Evolutionary conservation across 1,140 invertebrate species (phyloP), one percentile per base, ranked within the genome.

Genomic region (Muscidifurax raptorellus): DNA sequence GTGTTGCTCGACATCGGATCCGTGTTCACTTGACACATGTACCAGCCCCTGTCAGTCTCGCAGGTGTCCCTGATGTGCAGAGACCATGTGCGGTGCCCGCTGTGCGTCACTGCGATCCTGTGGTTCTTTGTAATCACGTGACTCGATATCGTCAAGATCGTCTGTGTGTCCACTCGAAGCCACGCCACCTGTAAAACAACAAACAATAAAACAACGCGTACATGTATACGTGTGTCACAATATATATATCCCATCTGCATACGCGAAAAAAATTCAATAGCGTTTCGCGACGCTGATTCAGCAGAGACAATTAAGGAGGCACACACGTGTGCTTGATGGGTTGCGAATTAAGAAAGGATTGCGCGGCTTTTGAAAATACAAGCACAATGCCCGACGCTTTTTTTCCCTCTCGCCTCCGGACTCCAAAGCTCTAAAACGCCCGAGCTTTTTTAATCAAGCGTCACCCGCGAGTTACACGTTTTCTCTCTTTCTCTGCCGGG

Each of bases 161-260:
- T 94, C 88, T 95, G 94, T 52, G 95, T 95, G 88, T 95, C 95
- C 30, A 95, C 94, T 59, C 94, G 89, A 4, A 95, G 90, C 94
- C 94, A 95, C 71, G 95, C 95, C 79, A 95, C 94, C 95, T 95
- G 87, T n/a, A n/a, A n/a, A n/a, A n/a, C n/a, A n/a, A n/a, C n/a
- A n/a, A n/a, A n/a, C n/a, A n/a, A n/a, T n/a, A n/a, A 5, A 91
- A 90, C 84, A 88, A 15, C 28, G 28, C 28, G 6, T 27, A 67
- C 22, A 7, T 59, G 5, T 59, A 6, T 47, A 13, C 9, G 36
- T 40, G 36, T 40, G 36, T 67, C 32, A 79, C n/a, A n/a, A n/a
- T n/a, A n/a, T n/a, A n/a, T n/a, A n/a, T n/a, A n/a, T n/a, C n/a
- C n/a, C n/a, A n/a, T n/a, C n/a, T n/a, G n/a, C n/a, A n/a, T n/a